These are phyloP conservation scores for Acanthisitta chloris DNA, from an alignment of 2,113 vertebrate genomes.

Conservation along the genomic window DNA sequence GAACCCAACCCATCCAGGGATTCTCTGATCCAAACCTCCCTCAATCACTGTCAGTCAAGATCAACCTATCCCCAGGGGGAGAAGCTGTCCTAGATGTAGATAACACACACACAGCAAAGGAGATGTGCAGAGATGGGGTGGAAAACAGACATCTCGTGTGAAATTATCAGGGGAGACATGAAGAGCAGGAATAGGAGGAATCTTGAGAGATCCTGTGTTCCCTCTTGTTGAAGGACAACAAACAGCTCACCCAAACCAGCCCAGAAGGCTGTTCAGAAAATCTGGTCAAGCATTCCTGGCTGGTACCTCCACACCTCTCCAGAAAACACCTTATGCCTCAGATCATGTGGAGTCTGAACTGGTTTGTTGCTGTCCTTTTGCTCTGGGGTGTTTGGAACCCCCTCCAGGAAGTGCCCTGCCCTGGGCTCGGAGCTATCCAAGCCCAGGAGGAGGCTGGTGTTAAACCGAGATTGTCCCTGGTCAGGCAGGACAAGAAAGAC, in stretches of 20 bases:
- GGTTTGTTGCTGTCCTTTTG: not conserved
- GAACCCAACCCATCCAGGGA: not conserved
- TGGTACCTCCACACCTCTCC: too few species aligned
- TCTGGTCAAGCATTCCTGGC: not conserved
- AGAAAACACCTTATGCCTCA: not conserved
- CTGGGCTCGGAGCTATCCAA: not conserved
- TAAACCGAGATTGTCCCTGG: not conserved
- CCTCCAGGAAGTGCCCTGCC: not conserved
- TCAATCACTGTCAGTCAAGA: not conserved
- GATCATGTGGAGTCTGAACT: accelerated
- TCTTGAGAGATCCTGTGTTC: not conserved
- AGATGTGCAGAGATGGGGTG: not conserved
- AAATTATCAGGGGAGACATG: not conserved
- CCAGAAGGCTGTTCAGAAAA: not conserved
- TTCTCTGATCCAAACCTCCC: too few species aligned
- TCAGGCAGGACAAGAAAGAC: accelerated
- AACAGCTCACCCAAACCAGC: not conserved
- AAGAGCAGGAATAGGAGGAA: not conserved
- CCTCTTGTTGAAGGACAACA: not conserved
- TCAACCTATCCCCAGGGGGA: not conserved
- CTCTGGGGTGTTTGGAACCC: too few species aligned
- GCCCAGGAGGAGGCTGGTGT: not conserved
- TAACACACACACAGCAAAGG: accelerated
- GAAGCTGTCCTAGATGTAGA: not conserved
- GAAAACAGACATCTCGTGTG: not conserved